These are phyloP conservation scores for Gorsachius magnificus DNA, from an alignment of 2,797 vertebrate species.

Conservation along the genomic window DNA sequence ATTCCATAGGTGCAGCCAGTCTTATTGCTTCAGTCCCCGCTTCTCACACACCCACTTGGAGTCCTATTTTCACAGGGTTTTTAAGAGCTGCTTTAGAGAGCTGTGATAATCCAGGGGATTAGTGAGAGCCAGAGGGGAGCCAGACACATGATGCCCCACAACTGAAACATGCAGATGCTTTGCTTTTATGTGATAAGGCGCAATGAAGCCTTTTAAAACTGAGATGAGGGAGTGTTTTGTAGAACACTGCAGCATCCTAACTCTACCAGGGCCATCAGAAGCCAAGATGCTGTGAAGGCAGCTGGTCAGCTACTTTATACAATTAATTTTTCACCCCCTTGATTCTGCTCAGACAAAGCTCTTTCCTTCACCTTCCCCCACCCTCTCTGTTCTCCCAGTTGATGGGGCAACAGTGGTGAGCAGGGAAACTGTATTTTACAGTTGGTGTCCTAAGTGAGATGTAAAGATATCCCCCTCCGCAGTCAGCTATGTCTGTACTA, in stretches of 20 bases:
- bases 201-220: slow-evolving; percentile 46
- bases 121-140: slow-evolving; percentile 68
- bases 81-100: slow-evolving; percentile 63
- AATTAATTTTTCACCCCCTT: background rate
- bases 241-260: background rate
- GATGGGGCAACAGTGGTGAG: background rate
- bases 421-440: background rate
- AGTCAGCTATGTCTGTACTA: background rate
- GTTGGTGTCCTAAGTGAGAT: background rate
- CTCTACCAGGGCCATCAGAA: background rate
- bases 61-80: slow-evolving; percentile 61
- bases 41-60: slow-evolving; percentile 63
- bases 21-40: slow-evolving; percentile 19
- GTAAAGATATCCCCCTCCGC: background rate
- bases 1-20: background rate
- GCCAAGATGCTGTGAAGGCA: background rate
- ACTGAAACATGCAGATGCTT: slow-evolving; percentile 66
- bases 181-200: slow-evolving; percentile 64
- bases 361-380: background rate
- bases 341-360: background rate
- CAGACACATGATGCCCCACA: slow-evolving; percentile 63
- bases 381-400: background rate
- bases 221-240: slow-evolving; percentile 1
- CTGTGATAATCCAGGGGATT: slow-evolving; percentile 66
- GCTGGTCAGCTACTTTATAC: background rate